Conservation (phyloP, 2,113 vertebrate genomes). For the human (Homo sapiens) region GRCh38 chr7:20307501-20308000, state of each 20-base stretch:
- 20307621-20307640: slow-evolving; percentile 38
- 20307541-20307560: slow-evolving; percentile 64
- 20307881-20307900: neutral
- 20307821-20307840: neutral
- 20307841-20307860: neutral
- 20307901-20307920: neutral
- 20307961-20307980: neutral
- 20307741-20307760: neutral
- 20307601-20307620: slow-evolving; percentile 35
- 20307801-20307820: neutral
- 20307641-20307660: neutral
- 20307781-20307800: neutral
- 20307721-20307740: slow-evolving; percentile 28
- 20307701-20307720: slow-evolving; percentile 39
- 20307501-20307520: slow-evolving; percentile 66
- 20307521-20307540: slow-evolving; percentile 70
- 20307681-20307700: slow-evolving; percentile 64
- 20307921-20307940: neutral
- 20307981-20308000: slow-evolving; percentile 54
- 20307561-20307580: slow-evolving; percentile 59
- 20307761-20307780: neutral
- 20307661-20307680: slow-evolving; percentile 58
- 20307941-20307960: slow-evolving; percentile 28
- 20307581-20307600: slow-evolving; percentile 21
- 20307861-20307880: slow-evolving; percentile 12